phyloP scores from a whole-genome alignment of 2,113 vertebrate genomes.

The Hoplias malabaricus region DNA sequence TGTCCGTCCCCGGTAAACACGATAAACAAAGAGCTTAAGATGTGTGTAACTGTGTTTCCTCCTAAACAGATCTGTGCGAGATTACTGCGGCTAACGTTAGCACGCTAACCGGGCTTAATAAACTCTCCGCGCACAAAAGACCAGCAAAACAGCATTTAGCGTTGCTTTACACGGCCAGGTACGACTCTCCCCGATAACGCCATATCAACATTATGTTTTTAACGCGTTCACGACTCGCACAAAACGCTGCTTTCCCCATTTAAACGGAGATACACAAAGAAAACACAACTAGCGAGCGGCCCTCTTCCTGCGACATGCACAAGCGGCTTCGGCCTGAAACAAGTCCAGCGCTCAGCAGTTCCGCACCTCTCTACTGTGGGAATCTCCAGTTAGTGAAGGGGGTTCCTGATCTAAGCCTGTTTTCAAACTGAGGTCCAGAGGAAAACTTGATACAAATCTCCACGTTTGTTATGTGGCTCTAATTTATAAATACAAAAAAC shows the following conservation, averaged over 20 bases:
- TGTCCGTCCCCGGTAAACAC: neutral
- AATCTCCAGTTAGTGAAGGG: no score
- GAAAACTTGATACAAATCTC: no score
- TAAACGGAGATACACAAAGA: slow-evolving; percentile 81
- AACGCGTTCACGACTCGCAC: slow-evolving; percentile 42
- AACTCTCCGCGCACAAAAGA: slow-evolving; percentile 56
- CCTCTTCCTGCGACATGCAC: slow-evolving; percentile 75
- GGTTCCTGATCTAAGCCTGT: no score
- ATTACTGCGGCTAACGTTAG: slow-evolving; percentile 30
- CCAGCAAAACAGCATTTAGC: slow-evolving; percentile 43
- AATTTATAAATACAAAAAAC: no score
- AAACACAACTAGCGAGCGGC: slow-evolving; percentile 77
- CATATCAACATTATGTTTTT: slow-evolving; percentile 6
- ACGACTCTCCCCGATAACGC: neutral
- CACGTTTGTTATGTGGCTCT: no score
- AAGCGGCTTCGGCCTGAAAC: slow-evolving; percentile 66
- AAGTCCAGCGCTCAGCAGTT: slow-evolving; percentile 58
- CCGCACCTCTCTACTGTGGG: slow-evolving; percentile 47
- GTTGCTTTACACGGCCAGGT: neutral
- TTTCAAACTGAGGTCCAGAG: no score
- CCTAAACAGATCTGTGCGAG: slow-evolving; percentile 29
- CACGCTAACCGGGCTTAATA: slow-evolving; percentile 50
- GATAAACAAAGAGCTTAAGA: slow-evolving; percentile 2
- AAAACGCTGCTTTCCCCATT: slow-evolving; percentile 64
- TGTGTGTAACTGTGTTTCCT: neutral